These are phyloP conservation scores for Rapana venosa DNA, from an alignment of 2,888 invertebrate genomes.

Conservation along the genomic window DNA sequence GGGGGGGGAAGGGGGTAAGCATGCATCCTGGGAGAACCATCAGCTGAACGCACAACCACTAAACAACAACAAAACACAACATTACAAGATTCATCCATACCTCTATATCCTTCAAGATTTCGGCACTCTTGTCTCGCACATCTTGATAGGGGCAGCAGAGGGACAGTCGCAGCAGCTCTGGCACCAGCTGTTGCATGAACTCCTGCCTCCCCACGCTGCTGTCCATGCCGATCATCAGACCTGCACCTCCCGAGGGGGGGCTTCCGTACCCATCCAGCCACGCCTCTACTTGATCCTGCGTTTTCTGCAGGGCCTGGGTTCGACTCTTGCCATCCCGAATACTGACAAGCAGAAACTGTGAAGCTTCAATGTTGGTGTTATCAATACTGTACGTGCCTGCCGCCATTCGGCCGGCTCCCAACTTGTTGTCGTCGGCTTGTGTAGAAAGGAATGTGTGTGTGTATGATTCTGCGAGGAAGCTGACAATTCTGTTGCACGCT, in stretches of 20 bases:
- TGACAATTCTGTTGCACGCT: too few relatives aligned
- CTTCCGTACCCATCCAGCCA: constrained; percentile 63
- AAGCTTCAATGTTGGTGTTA: constrained; percentile 44
- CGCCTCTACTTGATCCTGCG: constrained; percentile 53
- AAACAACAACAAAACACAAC: not conserved
- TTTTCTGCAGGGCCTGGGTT: constrained; percentile 50
- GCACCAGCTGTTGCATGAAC: constrained; percentile 81
- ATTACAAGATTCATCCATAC: constrained; percentile 72
- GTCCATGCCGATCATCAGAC: constrained; percentile 44
- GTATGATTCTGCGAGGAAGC: not conserved
- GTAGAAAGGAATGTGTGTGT: not conserved
- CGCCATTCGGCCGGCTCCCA: constrained; percentile 45
- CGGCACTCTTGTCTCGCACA: constrained; percentile 82
- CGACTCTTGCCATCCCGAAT: constrained; percentile 52
- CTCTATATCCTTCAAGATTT: constrained; percentile 82
- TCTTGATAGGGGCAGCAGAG: constrained; percentile 83
- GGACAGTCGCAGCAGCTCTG: constrained; percentile 82
- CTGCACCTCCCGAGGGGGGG: constrained; percentile 44
- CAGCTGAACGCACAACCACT: not conserved
- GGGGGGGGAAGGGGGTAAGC: too few relatives aligned
- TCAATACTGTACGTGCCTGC: constrained; percentile 41
- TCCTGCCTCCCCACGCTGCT: constrained; percentile 74
- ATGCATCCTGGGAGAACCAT: too few relatives aligned
- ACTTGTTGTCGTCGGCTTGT: not conserved
- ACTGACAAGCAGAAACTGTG: constrained; percentile 57